Conservation (phyloP, 2,113 vertebrate species). For the Silurus meridionalis region DNA sequence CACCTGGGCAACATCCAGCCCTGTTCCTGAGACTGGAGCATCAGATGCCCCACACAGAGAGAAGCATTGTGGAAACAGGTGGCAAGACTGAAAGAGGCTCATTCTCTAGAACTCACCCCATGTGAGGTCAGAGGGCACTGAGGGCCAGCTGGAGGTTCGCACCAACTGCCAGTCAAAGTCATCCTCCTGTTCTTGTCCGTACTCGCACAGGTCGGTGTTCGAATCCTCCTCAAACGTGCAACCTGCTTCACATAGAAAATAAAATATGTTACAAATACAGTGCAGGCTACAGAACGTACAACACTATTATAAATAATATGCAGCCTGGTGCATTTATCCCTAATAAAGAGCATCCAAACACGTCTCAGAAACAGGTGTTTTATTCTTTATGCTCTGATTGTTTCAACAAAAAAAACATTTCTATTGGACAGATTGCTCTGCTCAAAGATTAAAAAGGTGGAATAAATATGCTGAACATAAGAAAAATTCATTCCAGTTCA, state of each 20-base stretch:
- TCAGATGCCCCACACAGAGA: slow-evolving; percentile 3
- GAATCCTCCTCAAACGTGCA: slow-evolving; percentile 89
- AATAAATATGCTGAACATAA: not conserved
- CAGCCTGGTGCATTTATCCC: not conserved
- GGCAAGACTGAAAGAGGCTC: slow-evolving; percentile 26
- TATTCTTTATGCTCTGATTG: not conserved
- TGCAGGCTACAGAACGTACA: not conserved
- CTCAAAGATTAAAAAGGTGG: not conserved
- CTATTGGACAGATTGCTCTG: not conserved
- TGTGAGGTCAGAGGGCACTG: slow-evolving; percentile 79
- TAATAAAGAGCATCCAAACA: not conserved
- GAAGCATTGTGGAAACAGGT: slow-evolving; percentile 29
- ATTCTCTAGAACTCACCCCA: slow-evolving; percentile 74
- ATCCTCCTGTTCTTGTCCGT: slow-evolving; percentile 85
- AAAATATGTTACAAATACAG: not conserved
- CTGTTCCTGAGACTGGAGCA: not conserved
- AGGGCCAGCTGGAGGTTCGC: slow-evolving; percentile 78
- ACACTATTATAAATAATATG: not conserved
- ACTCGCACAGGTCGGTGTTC: slow-evolving; percentile 83
- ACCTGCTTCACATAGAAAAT: slow-evolving; percentile 73
- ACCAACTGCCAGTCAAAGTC: slow-evolving; percentile 94
- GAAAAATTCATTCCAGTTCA: not conserved
- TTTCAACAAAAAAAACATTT: not conserved
- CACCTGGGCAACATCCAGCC: not conserved
- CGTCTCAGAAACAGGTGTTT: not conserved